Base-by-base conservation (phyloP, 1,140 invertebrate genomes). In the Adelges cooleyi region DNA sequence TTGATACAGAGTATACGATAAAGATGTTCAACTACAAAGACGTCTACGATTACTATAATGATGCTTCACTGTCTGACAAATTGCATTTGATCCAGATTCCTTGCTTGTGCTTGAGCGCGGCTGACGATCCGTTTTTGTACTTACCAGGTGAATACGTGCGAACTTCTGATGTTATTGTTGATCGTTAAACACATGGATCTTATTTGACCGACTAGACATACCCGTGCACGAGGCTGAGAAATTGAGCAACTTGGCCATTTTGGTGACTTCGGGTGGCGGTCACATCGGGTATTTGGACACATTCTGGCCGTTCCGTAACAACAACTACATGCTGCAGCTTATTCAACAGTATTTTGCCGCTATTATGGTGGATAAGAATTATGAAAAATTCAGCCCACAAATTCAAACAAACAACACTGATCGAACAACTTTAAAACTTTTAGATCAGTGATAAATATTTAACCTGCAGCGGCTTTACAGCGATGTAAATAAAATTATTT, bases 261-360 rank as follows among this genome's bases (percentile, higher is more conserved):
- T 87, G 17, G 79, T 88, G 17, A 89, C 89, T 13, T 80, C 84
- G 1, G 81, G 86, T 67, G 89, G 89, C 18, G 89, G 89, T 1
- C 89, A 92, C 75, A 89, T 92, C 74, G 89, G 87, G 67, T 91
- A 91, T 74, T 75, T 91, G 68, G 89, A 92, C 71, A 86, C 87
- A 17, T 75, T 85, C 71, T 80, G 83, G 79, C 82, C 83, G 3
- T 73, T 77, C n/a, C 77, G 77, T 42, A 44, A 23, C 38, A 56
- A 56, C 17, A 56, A 56, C 22, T 56, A 42, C 17, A 56, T 56
- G 53, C 23, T 56, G 3, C 40, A 56, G 9, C 36, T 56, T 22
- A 56, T 56, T 1, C 36, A 17, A 44, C 53, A 56, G 25, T 56
- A 56, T 25, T 25, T 56, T 22, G 36, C 40, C 1, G 33, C 53